These are phyloP conservation scores for Cyprinodon variegatus DNA, from an alignment of 2,113 vertebrate genomes.

Conservation along the genomic window DNA sequence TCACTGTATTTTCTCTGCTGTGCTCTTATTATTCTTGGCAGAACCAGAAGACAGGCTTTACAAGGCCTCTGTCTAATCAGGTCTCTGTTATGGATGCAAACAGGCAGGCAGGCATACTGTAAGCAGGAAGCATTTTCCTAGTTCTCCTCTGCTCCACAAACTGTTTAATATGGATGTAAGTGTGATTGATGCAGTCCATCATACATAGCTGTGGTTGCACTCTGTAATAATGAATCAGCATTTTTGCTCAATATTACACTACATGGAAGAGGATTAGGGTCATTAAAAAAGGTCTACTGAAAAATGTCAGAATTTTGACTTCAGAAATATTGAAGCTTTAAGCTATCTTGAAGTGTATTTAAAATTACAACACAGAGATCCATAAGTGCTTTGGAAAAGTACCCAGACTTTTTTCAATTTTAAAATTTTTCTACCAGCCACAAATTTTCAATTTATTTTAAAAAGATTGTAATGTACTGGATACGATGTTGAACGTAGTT, in stretches of 20 bases:
- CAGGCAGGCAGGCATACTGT: conserved; percentile 25
- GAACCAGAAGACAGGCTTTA: conserved; percentile 18
- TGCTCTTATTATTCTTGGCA: conserved; percentile 55
- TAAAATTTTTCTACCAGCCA: not conserved
- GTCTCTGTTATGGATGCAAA: conserved; percentile 34
- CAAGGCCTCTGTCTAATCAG: conserved; percentile 41
- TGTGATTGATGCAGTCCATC: conserved; percentile 65
- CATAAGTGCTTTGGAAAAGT: not conserved
- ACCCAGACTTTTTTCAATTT: not conserved
- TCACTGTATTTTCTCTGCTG: conserved; percentile 49
- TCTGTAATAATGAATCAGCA: conserved; percentile 55
- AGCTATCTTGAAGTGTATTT: not conserved
- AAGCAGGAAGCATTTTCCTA: conserved; percentile 45
- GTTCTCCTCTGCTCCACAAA: conserved; percentile 31
- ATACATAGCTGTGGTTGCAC: conserved; percentile 49
- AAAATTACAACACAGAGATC: not conserved
- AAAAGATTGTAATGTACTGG: not conserved
- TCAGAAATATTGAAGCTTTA: not conserved
- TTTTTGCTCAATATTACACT: not conserved
- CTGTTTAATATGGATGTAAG: conserved; percentile 63
- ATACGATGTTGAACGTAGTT: not conserved
- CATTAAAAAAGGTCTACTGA: not conserved
- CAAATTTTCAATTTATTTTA: not conserved
- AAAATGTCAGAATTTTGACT: not conserved
- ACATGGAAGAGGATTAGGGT: too few relatives aligned